Base-by-base conservation (phyloP, 2,113 vertebrate genomes). In the Merops nubicus region DNA sequence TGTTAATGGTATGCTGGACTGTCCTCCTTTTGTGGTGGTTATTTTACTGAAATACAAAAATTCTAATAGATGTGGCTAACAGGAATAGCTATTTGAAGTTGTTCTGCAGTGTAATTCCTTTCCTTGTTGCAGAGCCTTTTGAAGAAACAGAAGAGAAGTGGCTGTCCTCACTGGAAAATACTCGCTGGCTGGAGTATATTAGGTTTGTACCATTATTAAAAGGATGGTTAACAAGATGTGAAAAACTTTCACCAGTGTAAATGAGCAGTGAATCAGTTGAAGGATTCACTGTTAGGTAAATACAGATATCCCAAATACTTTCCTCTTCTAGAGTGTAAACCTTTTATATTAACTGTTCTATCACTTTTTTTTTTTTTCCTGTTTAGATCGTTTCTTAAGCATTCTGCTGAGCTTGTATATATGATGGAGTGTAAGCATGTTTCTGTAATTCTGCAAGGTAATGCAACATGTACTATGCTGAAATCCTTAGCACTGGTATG, bases 131-230 rank as follows among this genome's bases (percentile, higher is more conserved):
- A 98, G 98, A 98, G 77, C 98, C 99, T 42, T 99, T 99, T 97
- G 99, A 99, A 96, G 99, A 99, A 97, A 98, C 98, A 0, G 99
- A 99, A 84, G 99, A 99, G 94, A 99, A 99, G 88, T 99, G 99
- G 99, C 92, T 99, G 13, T 99, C 99, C 18, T 98, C 98, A 6
- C 96, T 99, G 94, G 99, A 99, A 84, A 99, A 96, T 96, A 99
- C 99, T 33, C 98, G 91, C 69, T 99, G 99, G 99, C 97, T 99
- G 54, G 99, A 99, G 87, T 98, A 99, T 21, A 95, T 99, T 85
- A 99, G 99, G 99, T 99, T 97, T 69, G 97, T 97, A 81, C 48
- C 60, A 7, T 25, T 19, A 8, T 36, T 33, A 7, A 62, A 70
- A 26, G 11, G 2, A 36, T 69, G 22, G 25, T 54, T 73, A 43